Evolutionary conservation across 2,888 invertebrate species (phyloP).

Genomic region (Luffia ferchaultella): DNA sequence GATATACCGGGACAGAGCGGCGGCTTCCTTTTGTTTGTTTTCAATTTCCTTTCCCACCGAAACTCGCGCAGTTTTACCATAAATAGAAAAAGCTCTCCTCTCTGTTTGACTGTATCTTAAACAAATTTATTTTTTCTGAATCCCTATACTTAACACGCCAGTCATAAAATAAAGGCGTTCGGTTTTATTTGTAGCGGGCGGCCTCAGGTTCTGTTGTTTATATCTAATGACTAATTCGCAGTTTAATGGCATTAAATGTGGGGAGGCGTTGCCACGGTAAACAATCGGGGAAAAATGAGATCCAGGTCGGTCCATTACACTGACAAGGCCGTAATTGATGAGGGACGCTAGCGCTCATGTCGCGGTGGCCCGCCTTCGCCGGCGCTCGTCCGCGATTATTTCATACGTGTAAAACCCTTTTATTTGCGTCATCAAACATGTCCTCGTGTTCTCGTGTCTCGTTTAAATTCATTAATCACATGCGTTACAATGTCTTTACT

Average conservation of each 20-base stretch:
- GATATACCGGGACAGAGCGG: no score
- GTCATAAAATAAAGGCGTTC: no score
- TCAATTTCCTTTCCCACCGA: no score
- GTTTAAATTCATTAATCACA: background rate
- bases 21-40: no score
- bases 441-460: background rate
- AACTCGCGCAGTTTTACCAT: no score
- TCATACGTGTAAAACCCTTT: background rate
- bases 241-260: background rate
- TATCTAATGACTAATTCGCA: background rate
- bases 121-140: no score
- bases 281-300: background rate
- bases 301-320: background rate
- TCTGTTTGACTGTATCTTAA: no score
- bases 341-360: background rate
- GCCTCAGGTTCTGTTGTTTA: background rate
- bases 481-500: no score
- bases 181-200: background rate
- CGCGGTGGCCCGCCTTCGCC: background rate
- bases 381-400: background rate
- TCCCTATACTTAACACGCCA: no score
- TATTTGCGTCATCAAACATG: background rate
- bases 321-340: background rate
- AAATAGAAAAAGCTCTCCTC: no score
- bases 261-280: background rate